These are phyloP conservation scores for Pyrocoelia pectoralis DNA, from an alignment of 2,888 invertebrate genomes.

Conservation along the genomic window DNA sequence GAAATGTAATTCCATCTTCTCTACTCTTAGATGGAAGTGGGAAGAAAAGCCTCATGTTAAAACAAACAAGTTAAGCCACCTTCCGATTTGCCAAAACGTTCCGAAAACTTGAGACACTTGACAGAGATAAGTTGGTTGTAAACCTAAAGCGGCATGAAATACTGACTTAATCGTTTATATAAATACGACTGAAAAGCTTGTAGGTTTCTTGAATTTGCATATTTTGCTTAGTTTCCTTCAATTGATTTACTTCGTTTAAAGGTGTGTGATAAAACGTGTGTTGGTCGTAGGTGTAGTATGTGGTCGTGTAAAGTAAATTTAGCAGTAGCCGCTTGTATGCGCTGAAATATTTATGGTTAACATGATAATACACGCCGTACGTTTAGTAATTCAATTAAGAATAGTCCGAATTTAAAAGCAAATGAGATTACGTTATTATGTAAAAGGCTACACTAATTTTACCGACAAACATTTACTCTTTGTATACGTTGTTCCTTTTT, in stretches of 20 bases:
- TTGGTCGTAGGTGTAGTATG: background rate
- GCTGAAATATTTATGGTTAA: conserved; percentile 47
- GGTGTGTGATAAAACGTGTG: background rate
- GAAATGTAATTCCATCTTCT: conserved; percentile 25
- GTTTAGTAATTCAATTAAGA: conserved; percentile 31
- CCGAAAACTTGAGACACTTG: conserved; percentile 30
- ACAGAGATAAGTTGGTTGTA: conserved; percentile 35
- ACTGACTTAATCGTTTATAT: conserved; percentile 38
- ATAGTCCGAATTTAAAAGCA: conserved; percentile 45
- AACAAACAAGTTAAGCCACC: conserved; percentile 28
- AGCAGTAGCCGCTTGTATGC: conserved; percentile 28
- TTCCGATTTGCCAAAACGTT: conserved; percentile 24
- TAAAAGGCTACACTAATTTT: background rate
- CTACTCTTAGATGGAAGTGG: too few species aligned
- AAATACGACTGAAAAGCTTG: conserved; percentile 34
- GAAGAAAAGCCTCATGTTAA: conserved; percentile 13
- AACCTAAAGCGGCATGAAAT: conserved; percentile 36
- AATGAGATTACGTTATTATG: conserved; percentile 23
- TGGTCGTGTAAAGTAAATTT: conserved; percentile 25
- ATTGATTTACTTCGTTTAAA: background rate
- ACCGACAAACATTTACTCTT: background rate
- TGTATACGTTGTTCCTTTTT: background rate
- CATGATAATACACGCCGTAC: conserved; percentile 47
- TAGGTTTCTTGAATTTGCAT: conserved; percentile 36
- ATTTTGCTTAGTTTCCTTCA: conserved; percentile 15